phyloP scores from a whole-genome alignment of 2,113 vertebrate species.

The Paraplagusia blochii region DNA sequence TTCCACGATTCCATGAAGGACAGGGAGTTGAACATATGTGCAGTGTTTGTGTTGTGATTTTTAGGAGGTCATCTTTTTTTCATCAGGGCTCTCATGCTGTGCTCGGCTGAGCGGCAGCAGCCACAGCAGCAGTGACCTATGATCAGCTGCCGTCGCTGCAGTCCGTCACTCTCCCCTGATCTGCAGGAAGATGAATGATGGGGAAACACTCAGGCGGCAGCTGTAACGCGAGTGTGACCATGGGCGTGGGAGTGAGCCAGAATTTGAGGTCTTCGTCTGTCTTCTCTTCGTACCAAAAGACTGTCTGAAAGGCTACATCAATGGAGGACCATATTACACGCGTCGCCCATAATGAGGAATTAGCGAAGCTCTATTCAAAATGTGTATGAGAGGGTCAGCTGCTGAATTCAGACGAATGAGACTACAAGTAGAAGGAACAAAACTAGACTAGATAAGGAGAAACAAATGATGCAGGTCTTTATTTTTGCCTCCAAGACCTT shows the following conservation, averaged over 20 bases:
- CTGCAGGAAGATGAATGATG: constrained; percentile 54
- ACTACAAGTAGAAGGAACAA: no score
- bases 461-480: no score
- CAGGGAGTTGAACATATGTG: neutral
- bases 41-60: constrained; percentile 6
- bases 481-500: no score
- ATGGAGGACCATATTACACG: no score
- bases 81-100: constrained; percentile 17
- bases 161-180: constrained; percentile 45
- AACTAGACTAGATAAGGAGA: no score
- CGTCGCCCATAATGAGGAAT: no score
- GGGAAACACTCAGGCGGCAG: constrained; percentile 41
- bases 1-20: neutral
- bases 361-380: no score
- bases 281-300: no score
- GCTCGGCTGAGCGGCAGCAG: constrained; percentile 25
- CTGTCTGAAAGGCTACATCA: no score
- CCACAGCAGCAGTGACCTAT: constrained; percentile 13
- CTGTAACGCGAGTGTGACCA: constrained; percentile 23
- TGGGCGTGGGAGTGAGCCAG: constrained; percentile 21
- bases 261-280: neutral
- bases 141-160: constrained; percentile 30
- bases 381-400: no score
- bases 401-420: no score
- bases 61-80: constrained; percentile 33